Evolutionary conservation across 2,113 vertebrate species (phyloP), one percentile per base, ranked within the genome.

Genomic region (Poicephalus gulielmi): DNA sequence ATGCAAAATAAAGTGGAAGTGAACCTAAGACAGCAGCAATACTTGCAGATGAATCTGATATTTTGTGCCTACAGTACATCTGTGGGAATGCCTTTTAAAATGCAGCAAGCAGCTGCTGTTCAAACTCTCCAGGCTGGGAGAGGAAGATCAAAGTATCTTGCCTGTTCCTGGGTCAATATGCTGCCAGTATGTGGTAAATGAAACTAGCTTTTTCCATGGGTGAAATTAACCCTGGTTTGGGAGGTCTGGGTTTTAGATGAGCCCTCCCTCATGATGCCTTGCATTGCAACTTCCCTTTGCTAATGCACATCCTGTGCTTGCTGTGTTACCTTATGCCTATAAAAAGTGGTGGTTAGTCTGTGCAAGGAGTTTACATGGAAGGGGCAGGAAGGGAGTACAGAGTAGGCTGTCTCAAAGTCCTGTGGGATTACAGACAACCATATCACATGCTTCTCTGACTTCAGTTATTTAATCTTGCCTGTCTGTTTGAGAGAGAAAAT

Each of bases 221-320:
- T 79, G 22, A 57, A 66, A 66, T 18, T 47, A 68, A 2, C 12
- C 4, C 15, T 46, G 27, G 15, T 7, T 10, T 70, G 39, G 43
- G 9, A 23, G 10, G 2, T 76, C 10, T 19, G 11, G 46, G 35
- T 23, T 69, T 69, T 35, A 23, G 33, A 10, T 33, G 79, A 77
- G 47, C 8, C 35, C 20, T 88, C 17, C 23, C 44, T 93, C 0
- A 1, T 0, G 2, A 28, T 70, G 11, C n/a, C 43, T 71, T 53
- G 28, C 8, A 2, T 23, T 71, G 31, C 31, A 43, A 47, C 27
- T 44, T 46, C 50, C 68, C 43, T 60, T 60, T 63, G 43, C 57
- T 71, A 0, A 28, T n/a, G 4, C 7, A 7, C 31, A 20, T 67
- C n/a, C 24, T 19, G 3, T 1, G 18, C 31, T 49, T 41, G 8